Conservation (phyloP, 2,888 invertebrate genomes). For the Rhagophthalmus giganteus region DNA sequence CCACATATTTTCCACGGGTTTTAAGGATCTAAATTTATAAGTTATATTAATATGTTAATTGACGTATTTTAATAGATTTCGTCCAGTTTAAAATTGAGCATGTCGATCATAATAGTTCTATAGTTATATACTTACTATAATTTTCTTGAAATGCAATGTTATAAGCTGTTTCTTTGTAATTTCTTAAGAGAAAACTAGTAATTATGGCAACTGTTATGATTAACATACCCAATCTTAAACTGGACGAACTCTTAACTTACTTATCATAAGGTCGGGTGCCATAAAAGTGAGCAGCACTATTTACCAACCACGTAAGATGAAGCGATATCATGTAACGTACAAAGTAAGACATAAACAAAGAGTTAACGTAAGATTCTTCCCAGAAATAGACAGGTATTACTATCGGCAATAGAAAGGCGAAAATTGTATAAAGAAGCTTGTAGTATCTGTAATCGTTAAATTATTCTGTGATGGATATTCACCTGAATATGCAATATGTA, state of each 20-base stretch:
- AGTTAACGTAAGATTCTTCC: conserved; percentile 65
- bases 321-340: conserved; percentile 65
- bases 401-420: conserved; percentile 66
- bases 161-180: no score
- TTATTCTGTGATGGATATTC: neutral
- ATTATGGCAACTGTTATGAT: no score
- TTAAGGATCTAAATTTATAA: conserved; percentile 58
- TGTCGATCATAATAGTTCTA: no score
- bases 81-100: no score
- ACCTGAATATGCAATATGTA: neutral
- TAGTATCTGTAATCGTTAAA: conserved; percentile 64
- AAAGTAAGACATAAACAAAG: conserved; percentile 65
- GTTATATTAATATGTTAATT: neutral
- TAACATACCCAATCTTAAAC: no score
- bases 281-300: conserved; percentile 79
- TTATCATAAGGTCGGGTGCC: conserved; percentile 78
- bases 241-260: no score
- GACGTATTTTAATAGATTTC: neutral
- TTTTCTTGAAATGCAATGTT: no score
- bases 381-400: conserved; percentile 69
- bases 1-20: conserved; percentile 66
- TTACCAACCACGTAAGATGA: conserved; percentile 82
- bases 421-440: conserved; percentile 60
- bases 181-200: no score
- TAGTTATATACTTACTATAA: no score